These are phyloP conservation scores for Acrocephalus scirpaceus DNA, from an alignment of 2,797 vertebrate species.

Conservation along the genomic window DNA sequence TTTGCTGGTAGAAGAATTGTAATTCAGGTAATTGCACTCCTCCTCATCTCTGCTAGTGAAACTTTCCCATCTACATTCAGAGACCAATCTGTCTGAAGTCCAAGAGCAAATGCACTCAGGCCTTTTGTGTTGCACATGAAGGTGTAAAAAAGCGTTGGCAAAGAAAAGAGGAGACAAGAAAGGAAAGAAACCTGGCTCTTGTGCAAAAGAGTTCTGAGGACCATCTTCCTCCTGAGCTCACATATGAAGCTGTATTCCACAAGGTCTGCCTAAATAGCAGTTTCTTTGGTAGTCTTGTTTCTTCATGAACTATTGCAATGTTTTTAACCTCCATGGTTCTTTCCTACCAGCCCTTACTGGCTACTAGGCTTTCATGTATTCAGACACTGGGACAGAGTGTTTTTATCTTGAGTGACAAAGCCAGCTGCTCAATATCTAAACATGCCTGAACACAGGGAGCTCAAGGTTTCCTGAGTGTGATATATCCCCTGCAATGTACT, in stretches of 20 bases:
- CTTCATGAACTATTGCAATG: neutral
- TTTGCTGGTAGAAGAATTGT: neutral
- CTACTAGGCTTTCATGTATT: neutral
- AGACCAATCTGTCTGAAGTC: neutral
- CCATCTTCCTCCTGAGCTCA: neutral
- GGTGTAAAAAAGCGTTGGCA: fast-evolving
- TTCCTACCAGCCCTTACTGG: neutral
- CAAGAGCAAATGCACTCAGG: neutral
- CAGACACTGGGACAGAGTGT: neutral
- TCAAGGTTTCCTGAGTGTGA: neutral
- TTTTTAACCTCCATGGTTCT: neutral
- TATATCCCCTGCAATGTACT: neutral
- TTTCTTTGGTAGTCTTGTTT: neutral
- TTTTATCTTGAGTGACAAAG: neutral
- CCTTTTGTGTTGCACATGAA: neutral
- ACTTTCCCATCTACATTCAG: neutral
- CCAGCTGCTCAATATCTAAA: neutral
- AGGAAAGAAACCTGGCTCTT: neutral
- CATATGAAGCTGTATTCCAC: fast-evolving
- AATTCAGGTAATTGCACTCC: neutral
- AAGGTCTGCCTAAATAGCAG: neutral
- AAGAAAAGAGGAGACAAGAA: neutral
- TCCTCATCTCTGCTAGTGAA: neutral
- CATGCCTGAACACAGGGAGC: neutral
- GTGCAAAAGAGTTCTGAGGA: neutral